These are phyloP conservation scores for Miniopterus natalensis DNA, from an alignment of 2,113 vertebrate species.

Conservation along the genomic window DNA sequence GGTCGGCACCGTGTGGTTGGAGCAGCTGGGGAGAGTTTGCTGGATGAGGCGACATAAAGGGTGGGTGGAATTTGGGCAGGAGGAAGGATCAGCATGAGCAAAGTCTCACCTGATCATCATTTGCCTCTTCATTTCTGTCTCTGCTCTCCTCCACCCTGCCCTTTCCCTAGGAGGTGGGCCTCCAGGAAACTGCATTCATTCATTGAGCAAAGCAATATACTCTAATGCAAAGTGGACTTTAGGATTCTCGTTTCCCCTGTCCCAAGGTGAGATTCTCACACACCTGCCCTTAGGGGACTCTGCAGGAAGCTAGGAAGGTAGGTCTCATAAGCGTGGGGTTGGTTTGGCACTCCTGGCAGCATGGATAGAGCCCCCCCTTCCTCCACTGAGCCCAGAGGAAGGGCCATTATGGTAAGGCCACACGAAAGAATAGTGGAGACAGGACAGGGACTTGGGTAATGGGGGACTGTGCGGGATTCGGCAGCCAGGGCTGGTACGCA, in stretches of 20 bases:
- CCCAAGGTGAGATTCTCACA: background rate
- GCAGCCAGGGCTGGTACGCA: background rate
- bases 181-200: background rate
- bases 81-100: background rate
- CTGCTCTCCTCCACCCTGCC: background rate
- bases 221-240: background rate
- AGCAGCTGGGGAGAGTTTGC: background rate
- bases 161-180: background rate
- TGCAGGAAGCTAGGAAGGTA: background rate
- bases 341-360: background rate
- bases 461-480: background rate
- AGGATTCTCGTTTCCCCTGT: background rate
- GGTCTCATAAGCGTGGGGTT: background rate
- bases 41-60: background rate
- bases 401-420: background rate
- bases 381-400: background rate
- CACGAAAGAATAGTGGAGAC: background rate
- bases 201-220: background rate
- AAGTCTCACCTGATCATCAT: accelerated
- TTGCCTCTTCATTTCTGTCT: background rate
- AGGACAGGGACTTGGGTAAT: background rate
- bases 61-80: background rate
- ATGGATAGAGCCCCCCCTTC: background rate
- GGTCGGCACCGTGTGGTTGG: too few relatives aligned
- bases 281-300: background rate